Base-by-base conservation (phyloP, 2,888 invertebrate species). In the Idaea biselata region DNA sequence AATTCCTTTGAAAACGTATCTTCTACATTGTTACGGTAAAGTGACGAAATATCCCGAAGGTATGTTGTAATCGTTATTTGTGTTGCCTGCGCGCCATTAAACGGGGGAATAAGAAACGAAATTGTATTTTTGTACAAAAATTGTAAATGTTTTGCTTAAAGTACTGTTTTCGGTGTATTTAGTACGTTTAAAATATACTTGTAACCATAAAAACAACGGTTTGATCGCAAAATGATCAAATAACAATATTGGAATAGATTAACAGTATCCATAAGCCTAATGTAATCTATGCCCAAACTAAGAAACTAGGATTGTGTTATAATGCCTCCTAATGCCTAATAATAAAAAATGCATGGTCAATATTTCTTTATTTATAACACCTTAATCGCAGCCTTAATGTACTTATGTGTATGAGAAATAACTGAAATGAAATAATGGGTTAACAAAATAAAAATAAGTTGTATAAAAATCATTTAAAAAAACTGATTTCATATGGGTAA, bases 401-500 rank as follows among this genome's bases (percentile, higher is more conserved):
- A n/a, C n/a, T n/a, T n/a, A n/a, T n/a, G n/a, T n/a, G n/a, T n/a
- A n/a, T n/a, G n/a, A 25, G 1, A 25, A 25, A 25, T 25, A 25
- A 25, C 1, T 25, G 25, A 25, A 25, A 25, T 25, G 25, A 25
- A 25, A 25, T 25, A 25, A 25, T 25, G 5, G n/a, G n/a, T n/a
- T n/a, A n/a, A n/a, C n/a, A 25, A 25, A 25, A 25, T 25, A 25
- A 25, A 25, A 25, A 25, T 5, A 25, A 25, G 25, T 3, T 25
- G 25, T 25, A 25, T 3, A 25, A 25, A 3, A 25, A 25, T 25
- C 5, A 25, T 5, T 25, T 25, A 61, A 55, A 55, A 62, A 63
- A 64, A 59, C 61, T 60, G 11, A 63, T 64, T 64, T 64, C 61
- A 63, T 64, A 60, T 63, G 25, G 25, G 25, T 25, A 61, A 58